Base-by-base conservation (phyloP, 1,140 invertebrate species). In the Macrostomum lignano region DNA sequence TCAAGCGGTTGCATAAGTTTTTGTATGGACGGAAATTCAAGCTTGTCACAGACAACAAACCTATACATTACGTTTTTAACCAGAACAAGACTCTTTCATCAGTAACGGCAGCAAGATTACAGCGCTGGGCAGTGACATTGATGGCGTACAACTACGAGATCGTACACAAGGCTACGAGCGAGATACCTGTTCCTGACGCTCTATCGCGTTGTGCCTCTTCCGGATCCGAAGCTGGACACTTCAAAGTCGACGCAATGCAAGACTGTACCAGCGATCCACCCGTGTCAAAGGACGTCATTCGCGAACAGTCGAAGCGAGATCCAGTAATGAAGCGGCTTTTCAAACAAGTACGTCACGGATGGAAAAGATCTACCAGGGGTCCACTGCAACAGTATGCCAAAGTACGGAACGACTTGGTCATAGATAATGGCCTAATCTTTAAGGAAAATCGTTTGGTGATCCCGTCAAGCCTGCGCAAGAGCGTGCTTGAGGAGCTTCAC, bases 21-120 rank as follows among this genome's bases (percentile, higher is more conserved):
- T 38, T 51, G 17, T 45, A 52, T 20, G 59, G 59, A 14, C 38
- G 38, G n/a, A 26, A 43, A 29, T 55, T 51, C 29, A 47, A 21
- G 22, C 26, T 47, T 28, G 44, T 38, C 32, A 61, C 49, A 7
- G 55, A 61, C 36, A 55, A 49, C 31, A 52, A 51, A 32, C 53
- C 61, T 0, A 40, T 64, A 17, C 35, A 51, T 5, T 31, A 13
- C 6, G 50, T 65, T 26, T 63, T 65, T 40, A 40, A 44, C 20
- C 30, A 40, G 24, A 40, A 50, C 10, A 38, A 39, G 39, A 55
- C 17, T 48, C 44, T 10, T 45, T 51, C 54, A 21, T 38, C 44
- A 6, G 22, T 33, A 17, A 20, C 44, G 7, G 38, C 41, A 3
- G 39, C 25, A n/a, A 30, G 44, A 15, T 31, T 48, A n/a, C 40